Evolutionary conservation across 2,797 vertebrate genomes (phyloP).

Genomic region (Enteromius mattozi): DNA sequence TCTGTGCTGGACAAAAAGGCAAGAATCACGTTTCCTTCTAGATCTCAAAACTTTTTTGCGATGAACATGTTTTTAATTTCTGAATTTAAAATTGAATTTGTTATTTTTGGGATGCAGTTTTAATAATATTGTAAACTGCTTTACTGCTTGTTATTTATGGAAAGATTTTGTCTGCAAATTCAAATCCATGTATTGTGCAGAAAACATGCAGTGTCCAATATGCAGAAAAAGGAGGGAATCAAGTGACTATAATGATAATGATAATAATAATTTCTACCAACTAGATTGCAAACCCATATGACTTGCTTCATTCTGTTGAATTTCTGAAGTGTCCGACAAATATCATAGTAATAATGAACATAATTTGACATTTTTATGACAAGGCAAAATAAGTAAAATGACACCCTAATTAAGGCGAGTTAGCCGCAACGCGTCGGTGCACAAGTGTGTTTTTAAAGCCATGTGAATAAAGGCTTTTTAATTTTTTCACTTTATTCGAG

Average conservation of each 20-base stretch:
- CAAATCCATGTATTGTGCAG: background rate
- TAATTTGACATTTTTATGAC: background rate
- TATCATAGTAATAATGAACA: background rate
- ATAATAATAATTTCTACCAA: background rate
- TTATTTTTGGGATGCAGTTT: background rate
- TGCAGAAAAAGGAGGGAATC: background rate
- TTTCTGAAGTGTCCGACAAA: background rate
- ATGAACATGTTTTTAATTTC: background rate
- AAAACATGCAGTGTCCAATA: background rate
- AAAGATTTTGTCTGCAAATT: background rate
- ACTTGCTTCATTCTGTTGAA: background rate
- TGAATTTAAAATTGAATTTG: no score
- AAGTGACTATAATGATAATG: background rate
- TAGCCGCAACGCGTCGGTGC: no score
- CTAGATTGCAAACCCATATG: no score
- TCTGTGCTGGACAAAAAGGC: slow-evolving; percentile 7
- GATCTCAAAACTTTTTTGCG: background rate
- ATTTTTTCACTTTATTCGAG: no score
- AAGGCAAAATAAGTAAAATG: background rate
- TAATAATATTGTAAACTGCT: background rate
- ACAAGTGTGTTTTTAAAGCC: no score
- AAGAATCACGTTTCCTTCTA: background rate
- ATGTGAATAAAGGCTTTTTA: no score
- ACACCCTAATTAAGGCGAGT: no score
- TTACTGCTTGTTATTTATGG: background rate